Percentiles rank a stretch among this genome's conserved stretches.
phyloP scores from a whole-genome alignment of 2,888 invertebrate species.

The Leptura quadrifasciata region DNA sequence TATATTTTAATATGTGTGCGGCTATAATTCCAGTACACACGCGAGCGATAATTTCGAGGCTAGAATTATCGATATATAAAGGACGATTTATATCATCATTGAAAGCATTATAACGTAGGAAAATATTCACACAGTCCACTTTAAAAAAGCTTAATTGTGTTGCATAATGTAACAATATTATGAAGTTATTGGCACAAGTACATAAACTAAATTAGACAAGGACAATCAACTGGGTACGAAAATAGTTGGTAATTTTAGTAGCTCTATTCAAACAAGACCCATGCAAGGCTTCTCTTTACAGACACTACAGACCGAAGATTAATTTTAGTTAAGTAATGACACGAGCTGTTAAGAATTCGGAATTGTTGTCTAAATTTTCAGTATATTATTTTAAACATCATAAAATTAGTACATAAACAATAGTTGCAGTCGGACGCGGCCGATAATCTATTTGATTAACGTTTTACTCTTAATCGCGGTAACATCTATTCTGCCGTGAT shows the following conservation, averaged over 20 bases:
- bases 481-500: too few relatives aligned
- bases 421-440: too few relatives aligned
- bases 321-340: constrained; percentile 30
- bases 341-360: background rate
- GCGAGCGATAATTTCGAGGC: constrained; percentile 15
- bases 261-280: constrained; percentile 44
- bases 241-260: constrained; percentile 53
- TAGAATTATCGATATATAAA: background rate
- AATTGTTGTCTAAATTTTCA: background rate
- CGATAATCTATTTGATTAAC: too few relatives aligned
- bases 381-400: background rate
- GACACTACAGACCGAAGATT: constrained; percentile 14
- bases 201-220: constrained; percentile 55
- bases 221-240: constrained; percentile 55
- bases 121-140: constrained; percentile 21
- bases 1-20: constrained; percentile 9
- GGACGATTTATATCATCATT: constrained; percentile 21
- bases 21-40: constrained; percentile 19
- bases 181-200: constrained; percentile 55
- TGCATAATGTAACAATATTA: constrained; percentile 45
- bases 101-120: constrained; percentile 8
- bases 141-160: constrained; percentile 19
- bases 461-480: too few relatives aligned
- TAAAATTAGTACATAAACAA: too few relatives aligned
- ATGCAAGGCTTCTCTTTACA: constrained; percentile 24